Conservation (phyloP, 1,140 invertebrate species). For the Laodelphax striatellus region DNA sequence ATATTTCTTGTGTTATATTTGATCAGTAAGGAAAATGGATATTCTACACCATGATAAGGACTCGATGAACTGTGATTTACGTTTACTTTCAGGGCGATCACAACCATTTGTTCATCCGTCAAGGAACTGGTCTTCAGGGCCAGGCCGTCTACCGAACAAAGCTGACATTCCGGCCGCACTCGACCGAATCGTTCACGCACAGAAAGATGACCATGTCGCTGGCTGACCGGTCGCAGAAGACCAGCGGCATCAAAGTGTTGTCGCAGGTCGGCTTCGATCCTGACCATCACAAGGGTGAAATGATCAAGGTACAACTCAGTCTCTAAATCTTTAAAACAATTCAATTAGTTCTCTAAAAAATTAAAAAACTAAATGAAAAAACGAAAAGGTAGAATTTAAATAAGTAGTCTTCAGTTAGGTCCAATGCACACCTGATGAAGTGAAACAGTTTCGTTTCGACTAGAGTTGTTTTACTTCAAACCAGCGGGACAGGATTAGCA, state of each 20-base stretch:
- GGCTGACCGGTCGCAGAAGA: conserved; percentile 93
- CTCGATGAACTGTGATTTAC: no score
- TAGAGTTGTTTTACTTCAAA: no score
- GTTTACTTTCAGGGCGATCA: conserved; percentile 60
- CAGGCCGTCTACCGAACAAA: conserved; percentile 96
- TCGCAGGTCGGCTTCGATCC: conserved; percentile 90
- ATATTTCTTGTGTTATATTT: no score
- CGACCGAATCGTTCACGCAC: conserved; percentile 96
- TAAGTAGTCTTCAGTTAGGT: no score
- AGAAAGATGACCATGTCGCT: conserved; percentile 96
- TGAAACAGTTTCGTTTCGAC: no score
- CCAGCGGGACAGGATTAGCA: no score
- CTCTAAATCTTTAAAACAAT: no score
- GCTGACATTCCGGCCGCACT: conserved; percentile 92
- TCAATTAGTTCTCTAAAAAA: no score
- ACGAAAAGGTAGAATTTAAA: no score
- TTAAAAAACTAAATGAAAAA: no score
- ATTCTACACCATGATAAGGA: neutral
- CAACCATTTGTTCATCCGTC: conserved; percentile 91
- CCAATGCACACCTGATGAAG: no score
- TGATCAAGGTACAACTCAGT: conserved; percentile 60
- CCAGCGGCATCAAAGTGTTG: conserved; percentile 91
- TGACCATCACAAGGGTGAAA: conserved; percentile 77
- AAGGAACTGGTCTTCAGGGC: conserved; percentile 95
- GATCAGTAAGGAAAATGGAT: no score